phyloP scores from a whole-genome alignment of 2,113 vertebrate genomes.

The Sialia sialis region DNA sequence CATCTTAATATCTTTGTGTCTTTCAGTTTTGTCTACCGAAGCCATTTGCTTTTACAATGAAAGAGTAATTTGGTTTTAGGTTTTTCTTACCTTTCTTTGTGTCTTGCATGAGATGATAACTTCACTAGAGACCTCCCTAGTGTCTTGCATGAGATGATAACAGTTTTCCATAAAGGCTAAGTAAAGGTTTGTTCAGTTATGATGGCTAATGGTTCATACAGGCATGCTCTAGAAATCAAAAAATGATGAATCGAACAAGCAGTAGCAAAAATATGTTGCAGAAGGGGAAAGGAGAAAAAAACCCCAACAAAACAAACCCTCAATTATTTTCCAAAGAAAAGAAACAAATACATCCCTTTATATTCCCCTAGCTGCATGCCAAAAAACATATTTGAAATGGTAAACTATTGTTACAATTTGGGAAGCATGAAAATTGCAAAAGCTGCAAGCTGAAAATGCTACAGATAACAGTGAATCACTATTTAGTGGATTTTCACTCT shows the following conservation, averaged over 20 bases:
- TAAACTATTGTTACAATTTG: constrained; percentile 64
- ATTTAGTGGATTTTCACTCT: constrained; percentile 64
- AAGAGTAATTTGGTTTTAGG: background rate
- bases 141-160: background rate
- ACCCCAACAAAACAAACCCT: background rate
- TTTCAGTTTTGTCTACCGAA: background rate
- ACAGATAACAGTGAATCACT: constrained; percentile 62
- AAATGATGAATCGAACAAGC: background rate
- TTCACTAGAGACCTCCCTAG: background rate
- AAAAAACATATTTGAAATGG: constrained; percentile 56
- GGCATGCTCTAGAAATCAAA: background rate
- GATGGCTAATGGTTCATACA: background rate
- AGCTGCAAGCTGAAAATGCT: constrained; percentile 63
- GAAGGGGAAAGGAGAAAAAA: background rate
- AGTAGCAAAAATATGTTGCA: background rate
- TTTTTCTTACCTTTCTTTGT: background rate
- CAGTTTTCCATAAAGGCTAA: background rate
- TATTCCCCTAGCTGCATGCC: background rate
- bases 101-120: background rate
- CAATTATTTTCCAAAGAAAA: constrained; percentile 5
- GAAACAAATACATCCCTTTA: background rate
- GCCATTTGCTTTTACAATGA: background rate
- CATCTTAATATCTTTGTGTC: background rate
- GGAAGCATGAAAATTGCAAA: constrained; percentile 70
- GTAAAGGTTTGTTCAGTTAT: background rate